A percentile compares a stretch with the other conserved stretches of the same genome.
phyloP scores from a whole-genome alignment of 2,797 vertebrate species.

The Artibeus jamaicensis region DNA sequence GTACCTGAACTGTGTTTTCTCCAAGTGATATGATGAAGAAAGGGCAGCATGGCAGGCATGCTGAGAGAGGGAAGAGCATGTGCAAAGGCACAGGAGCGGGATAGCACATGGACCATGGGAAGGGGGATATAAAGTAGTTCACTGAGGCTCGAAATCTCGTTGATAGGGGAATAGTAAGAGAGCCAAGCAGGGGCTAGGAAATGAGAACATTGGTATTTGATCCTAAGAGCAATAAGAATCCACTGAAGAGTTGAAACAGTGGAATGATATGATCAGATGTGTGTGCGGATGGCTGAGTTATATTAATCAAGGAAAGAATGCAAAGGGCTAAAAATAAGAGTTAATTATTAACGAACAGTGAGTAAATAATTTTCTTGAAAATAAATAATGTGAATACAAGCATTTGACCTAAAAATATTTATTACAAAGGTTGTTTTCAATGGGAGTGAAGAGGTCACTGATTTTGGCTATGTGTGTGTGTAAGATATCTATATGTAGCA shows the following conservation, averaged over 20 bases:
- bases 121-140: background rate
- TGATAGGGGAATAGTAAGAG: background rate
- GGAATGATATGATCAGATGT: background rate
- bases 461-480: background rate
- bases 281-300: background rate
- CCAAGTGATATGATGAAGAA: background rate
- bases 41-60: background rate
- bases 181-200: background rate
- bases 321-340: background rate
- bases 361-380: conserved; percentile 14
- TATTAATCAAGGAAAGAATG: background rate
- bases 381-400: background rate
- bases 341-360: background rate
- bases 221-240: background rate
- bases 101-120: background rate
- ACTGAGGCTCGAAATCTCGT: background rate
- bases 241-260: background rate
- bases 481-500: background rate
- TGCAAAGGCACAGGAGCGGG: background rate
- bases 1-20: background rate
- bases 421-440: background rate
- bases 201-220: background rate
- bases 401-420: background rate
- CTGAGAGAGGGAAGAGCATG: background rate
- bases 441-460: background rate